Conservation (phyloP, 2,888 invertebrate species). For the Caradrina clavipalpis region DNA sequence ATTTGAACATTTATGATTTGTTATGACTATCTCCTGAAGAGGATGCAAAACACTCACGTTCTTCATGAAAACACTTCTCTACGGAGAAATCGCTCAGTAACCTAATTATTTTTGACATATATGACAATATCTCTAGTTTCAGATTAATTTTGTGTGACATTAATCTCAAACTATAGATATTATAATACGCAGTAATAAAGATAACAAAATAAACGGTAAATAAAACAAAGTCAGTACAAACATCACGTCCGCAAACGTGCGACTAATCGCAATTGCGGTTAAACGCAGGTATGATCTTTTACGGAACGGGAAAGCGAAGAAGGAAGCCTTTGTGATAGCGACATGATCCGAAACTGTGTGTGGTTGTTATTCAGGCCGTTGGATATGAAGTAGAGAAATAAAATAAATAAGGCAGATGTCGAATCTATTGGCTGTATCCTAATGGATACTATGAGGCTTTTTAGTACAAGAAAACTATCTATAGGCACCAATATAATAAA, state of each 20-base stretch:
- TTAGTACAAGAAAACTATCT: too few relatives aligned
- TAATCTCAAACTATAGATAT: too few relatives aligned
- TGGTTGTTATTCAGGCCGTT: conserved; percentile 28
- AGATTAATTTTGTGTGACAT: too few relatives aligned
- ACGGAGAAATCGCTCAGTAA: too few relatives aligned
- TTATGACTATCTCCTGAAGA: too few relatives aligned
- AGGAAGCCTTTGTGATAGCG: conserved; percentile 45
- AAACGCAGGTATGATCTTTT: conserved; percentile 45
- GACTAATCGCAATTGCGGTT: conserved; percentile 48
- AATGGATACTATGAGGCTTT: too few relatives aligned
- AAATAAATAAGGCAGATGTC: background rate
- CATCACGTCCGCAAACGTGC: conserved; percentile 28
- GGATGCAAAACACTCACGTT: too few relatives aligned
- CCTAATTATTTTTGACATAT: too few relatives aligned
- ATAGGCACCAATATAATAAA: too few relatives aligned
- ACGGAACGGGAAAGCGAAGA: conserved; percentile 42
- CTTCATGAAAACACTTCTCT: too few relatives aligned
- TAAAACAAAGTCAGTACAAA: background rate
- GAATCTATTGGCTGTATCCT: background rate
- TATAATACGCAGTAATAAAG: background rate
- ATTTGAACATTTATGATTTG: too few relatives aligned
- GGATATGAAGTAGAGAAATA: conserved; percentile 1
- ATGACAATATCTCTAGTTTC: too few relatives aligned
- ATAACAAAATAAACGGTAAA: conserved; percentile 12
- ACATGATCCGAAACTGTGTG: conserved; percentile 42